Evolutionary conservation across 2,797 vertebrate species (phyloP).

Genomic region (Geotria australis): DNA sequence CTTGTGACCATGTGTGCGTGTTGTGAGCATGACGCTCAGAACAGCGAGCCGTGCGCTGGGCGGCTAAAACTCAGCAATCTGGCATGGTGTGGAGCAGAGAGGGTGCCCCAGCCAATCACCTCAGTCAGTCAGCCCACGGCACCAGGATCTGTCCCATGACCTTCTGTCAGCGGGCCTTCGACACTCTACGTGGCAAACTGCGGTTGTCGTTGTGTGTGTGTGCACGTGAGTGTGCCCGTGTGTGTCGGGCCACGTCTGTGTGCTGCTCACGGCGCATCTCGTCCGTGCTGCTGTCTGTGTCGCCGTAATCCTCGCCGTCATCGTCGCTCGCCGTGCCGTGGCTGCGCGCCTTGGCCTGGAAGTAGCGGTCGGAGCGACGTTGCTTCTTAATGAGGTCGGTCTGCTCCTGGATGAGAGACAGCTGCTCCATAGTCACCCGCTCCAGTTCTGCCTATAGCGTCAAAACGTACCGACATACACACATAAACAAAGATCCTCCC

Average conservation of each 20-base stretch:
- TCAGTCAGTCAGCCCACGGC: too few relatives aligned
- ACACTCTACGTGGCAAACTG: not conserved
- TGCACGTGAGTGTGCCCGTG: not conserved
- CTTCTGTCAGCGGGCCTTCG: too few relatives aligned
- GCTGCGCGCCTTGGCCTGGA: conserved; percentile 1
- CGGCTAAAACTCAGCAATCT: too few relatives aligned
- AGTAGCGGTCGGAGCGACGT: conserved; percentile 1
- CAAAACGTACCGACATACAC: too few relatives aligned
- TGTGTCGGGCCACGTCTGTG: not conserved
- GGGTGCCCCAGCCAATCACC: too few relatives aligned
- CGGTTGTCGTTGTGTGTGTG: not conserved
- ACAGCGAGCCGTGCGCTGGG: too few relatives aligned
- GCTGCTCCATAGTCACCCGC: conserved; percentile 1
- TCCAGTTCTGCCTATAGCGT: not conserved
- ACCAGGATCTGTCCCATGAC: too few relatives aligned
- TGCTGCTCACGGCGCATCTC: not conserved
- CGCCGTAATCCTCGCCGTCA: not conserved
- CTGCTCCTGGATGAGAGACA: conserved; percentile 1
- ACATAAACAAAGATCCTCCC: too few relatives aligned
- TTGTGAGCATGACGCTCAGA: too few relatives aligned
- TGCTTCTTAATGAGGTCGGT: conserved; percentile 2
- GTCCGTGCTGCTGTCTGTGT: too few relatives aligned
- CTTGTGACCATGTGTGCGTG: too few relatives aligned
- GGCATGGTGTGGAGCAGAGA: too few relatives aligned
- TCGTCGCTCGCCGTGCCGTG: not conserved